phyloP scores from a whole-genome alignment of 2,113 vertebrate species.

The Capreolus pygargus region DNA sequence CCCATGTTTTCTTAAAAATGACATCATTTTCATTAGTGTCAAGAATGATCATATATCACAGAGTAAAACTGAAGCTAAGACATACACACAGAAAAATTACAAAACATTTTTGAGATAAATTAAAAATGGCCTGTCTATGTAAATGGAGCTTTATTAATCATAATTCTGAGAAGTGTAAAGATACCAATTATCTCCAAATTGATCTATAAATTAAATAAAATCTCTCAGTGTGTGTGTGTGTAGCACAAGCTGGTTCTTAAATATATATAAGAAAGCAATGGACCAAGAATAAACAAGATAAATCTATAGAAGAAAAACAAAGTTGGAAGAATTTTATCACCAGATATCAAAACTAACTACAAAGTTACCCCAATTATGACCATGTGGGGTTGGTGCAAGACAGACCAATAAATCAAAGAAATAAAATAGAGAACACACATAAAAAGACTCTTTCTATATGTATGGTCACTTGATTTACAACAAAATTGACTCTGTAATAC shows the following conservation, averaged over 20 bases:
- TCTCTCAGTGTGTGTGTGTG: not conserved
- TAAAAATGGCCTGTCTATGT: not conserved
- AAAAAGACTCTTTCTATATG: not conserved
- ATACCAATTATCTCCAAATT: not conserved
- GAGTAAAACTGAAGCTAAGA: not conserved
- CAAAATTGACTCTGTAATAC: not conserved
- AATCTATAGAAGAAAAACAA: not conserved
- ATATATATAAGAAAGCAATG: not conserved
- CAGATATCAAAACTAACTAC: slow-evolving; percentile 12
- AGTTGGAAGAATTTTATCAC: not conserved
- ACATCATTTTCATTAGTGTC: not conserved
- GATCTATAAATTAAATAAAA: slow-evolving; percentile 32
- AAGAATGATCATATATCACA: not conserved
- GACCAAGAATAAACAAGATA: not conserved
- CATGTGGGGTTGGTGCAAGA: not conserved
- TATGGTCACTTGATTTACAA: slow-evolving; percentile 6
- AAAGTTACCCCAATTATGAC: slow-evolving; percentile 18
- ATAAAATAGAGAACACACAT: not conserved
- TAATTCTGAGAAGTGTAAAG: not conserved
- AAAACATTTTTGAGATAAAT: not conserved
- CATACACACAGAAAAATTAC: not conserved
- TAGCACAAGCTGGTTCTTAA: not conserved
- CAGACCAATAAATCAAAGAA: slow-evolving; percentile 25
- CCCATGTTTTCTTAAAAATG: not conserved
- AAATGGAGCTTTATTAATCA: slow-evolving; percentile 2